Evolutionary conservation across 2,113 vertebrate species (phyloP).

Genomic region (Nycticryphes semicollaris): DNA sequence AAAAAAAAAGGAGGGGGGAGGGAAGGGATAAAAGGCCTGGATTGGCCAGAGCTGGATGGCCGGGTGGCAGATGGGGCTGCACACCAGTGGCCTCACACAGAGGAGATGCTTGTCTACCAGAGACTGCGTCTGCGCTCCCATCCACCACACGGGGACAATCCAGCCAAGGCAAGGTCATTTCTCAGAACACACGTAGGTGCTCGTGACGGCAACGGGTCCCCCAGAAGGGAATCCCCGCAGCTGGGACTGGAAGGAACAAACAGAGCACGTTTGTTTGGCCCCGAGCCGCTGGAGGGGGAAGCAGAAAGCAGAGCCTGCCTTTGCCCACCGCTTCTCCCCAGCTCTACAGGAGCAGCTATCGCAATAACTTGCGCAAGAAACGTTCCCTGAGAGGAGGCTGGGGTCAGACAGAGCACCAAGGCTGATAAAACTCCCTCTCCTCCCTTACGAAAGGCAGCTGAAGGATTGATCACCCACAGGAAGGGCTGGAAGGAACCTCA

Average conservation of each 20-base stretch:
- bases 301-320: background rate
- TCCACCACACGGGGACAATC: rapidly evolving
- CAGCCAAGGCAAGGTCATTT: background rate
- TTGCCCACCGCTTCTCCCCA: background rate
- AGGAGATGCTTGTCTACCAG: background rate
- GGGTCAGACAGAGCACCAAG: background rate
- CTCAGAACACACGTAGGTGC: background rate
- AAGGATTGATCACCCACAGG: background rate
- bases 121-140: rapidly evolving
- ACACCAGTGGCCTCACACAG: background rate
- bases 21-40: background rate
- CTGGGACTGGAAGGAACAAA: background rate
- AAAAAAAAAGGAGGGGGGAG: rapidly evolving
- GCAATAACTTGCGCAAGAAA: background rate
- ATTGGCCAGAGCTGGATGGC: background rate
- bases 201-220: rapidly evolving
- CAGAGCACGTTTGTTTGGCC: background rate
- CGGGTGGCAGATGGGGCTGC: background rate
- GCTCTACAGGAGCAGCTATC: background rate
- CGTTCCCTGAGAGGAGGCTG: background rate
- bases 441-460: background rate
- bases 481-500: slow-evolving; percentile 11
- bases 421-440: background rate
- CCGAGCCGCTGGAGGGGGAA: background rate
- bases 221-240: background rate